Base-by-base conservation (phyloP, 2,888 invertebrate genomes). In the Auanema freiburgensis region DNA sequence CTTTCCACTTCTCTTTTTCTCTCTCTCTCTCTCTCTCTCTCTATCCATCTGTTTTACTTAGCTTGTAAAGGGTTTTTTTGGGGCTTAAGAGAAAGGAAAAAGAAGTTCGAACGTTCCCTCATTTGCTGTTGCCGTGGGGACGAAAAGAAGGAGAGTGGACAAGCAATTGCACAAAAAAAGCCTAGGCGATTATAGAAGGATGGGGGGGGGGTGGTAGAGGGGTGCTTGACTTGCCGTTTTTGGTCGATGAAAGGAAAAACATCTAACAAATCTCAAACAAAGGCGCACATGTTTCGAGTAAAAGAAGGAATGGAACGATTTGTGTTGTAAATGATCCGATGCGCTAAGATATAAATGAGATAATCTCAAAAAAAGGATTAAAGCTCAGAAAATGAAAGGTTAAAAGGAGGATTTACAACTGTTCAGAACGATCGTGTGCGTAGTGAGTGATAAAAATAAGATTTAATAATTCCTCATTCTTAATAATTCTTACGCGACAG, bases 391-490 rank as follows among this genome's bases (percentile, higher is more conserved):
- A 24, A 41, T 12, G 59, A 52, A 49, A 53, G 43, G 57, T 60
- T 59, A 46, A 62, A 65, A 57, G 40, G 55, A 49, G 33, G 58
- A 55, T 57, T 54, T 53, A 42, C 46, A 59, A 25, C 43, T 60
- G 57, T 65, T 65, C 57, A 63, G 57, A 46, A 18, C 56, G 54
- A 59, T 60, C 57, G 57, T 18, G 63, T 50, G 55, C 60, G 64
- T 67, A 57, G 63, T 64, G 61, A 67, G 63, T 60, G 54, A 63
- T 33, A 56, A 41, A 23, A 33, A 33, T 33, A 33, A 33, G 33
- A 33, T 33, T 33, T 5, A 33, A 33, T 33, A 33, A 33, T 33
- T 33, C 33, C 4, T 33, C 33, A 5, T 33, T 33, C 33, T 33
- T 33, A 33, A 33, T 33, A 18, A 16, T 16, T 46, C 16, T 21